phyloP scores from a whole-genome alignment of 1,140 invertebrate species.

The Pinna nobilis region DNA sequence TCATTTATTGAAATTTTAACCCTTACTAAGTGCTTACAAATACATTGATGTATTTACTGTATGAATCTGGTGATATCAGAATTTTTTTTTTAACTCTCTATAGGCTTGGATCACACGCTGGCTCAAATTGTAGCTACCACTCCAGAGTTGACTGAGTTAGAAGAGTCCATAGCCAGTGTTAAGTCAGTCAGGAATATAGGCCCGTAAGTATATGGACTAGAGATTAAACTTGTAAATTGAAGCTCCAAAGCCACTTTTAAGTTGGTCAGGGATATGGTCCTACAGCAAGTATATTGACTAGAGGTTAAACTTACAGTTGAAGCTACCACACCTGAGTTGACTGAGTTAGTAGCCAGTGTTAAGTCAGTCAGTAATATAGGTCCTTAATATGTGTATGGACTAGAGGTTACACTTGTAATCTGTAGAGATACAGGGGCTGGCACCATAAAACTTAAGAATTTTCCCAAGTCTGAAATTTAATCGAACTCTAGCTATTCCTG shows the following conservation, averaged over 20 bases:
- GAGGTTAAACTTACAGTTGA: no score
- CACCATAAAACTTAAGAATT: no score
- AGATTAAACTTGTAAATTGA: no score
- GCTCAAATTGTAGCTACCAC: constrained; percentile 64
- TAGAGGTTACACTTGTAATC: neutral
- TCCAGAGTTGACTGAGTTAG: constrained; percentile 67
- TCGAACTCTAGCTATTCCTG: no score
- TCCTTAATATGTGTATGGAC: neutral
- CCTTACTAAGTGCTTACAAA: neutral
- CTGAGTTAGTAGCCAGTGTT: constrained; percentile 56
- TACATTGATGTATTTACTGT: neutral
- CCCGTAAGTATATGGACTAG: neutral
- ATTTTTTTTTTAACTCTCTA: no score
- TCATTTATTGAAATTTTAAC: constrained; percentile 5
- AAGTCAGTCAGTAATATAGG: neutral
- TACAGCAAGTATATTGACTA: no score
- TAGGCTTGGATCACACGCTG: constrained; percentile 64
- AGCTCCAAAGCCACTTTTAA: no score
- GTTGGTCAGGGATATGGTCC: no score
- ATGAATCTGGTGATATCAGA: no score
- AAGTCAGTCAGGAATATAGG: neutral
- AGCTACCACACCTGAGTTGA: constrained; percentile 66
- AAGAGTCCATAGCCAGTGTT: constrained; percentile 50
- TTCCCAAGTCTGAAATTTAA: no score
- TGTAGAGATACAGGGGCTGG: no score